Conservation (phyloP, 2,888 invertebrate species). For the Neoascia interrupta region DNA sequence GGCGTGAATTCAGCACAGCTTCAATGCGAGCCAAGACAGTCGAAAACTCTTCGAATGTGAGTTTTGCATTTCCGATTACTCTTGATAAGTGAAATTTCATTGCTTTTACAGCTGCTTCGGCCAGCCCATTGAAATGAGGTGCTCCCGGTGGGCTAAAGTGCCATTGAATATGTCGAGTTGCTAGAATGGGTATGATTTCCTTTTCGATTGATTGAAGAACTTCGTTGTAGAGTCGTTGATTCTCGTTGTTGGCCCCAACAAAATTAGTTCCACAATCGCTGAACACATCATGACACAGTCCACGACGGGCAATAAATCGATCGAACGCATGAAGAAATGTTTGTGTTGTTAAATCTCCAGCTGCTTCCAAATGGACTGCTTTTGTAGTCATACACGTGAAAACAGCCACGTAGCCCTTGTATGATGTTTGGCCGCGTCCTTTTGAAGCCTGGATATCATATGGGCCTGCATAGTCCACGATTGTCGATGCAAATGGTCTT, state of each 20-base stretch:
- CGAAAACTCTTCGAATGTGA: background rate
- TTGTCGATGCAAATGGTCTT: slow-evolving; percentile 11
- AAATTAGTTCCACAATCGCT: no score
- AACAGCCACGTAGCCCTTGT: slow-evolving; percentile 6
- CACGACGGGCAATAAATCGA: background rate
- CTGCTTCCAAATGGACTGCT: slow-evolving; percentile 11
- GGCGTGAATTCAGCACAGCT: no score
- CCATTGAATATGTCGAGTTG: background rate
- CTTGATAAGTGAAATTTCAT: background rate
- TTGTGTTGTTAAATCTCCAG: slow-evolving; percentile 8
- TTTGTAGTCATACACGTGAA: slow-evolving; percentile 13
- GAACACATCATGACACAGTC: background rate
- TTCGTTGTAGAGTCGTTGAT: no score
- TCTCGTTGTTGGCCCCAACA: no score
- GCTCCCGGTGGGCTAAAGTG: no score
- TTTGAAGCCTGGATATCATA: slow-evolving; percentile 2
- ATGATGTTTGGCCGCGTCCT: background rate
- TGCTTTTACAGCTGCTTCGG: slow-evolving; percentile 1
- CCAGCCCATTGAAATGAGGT: background rate
- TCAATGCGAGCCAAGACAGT: background rate
- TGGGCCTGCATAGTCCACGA: slow-evolving; percentile 13
- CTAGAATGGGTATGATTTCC: background rate
- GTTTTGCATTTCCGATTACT: background rate
- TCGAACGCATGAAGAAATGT: slow-evolving; percentile 4
- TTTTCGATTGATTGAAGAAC: no score